Conservation (phyloP, 2,797 vertebrate genomes). For the Scolopax bukidnonensis region DNA sequence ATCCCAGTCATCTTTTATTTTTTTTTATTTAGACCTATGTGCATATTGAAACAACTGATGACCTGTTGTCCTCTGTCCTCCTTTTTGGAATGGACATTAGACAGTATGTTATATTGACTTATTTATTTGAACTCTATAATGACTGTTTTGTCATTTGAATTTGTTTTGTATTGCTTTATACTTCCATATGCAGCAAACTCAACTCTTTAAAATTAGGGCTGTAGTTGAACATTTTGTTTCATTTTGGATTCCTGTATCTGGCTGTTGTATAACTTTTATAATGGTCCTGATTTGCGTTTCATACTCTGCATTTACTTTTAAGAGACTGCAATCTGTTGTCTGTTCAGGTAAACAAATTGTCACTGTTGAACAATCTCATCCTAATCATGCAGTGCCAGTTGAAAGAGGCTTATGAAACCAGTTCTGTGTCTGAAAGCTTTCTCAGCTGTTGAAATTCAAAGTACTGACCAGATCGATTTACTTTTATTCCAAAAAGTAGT, state of each 20-base stretch:
- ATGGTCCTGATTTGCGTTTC: neutral
- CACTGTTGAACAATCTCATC: neutral
- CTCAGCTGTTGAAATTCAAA: neutral
- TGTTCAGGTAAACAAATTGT: neutral
- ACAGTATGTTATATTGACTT: neutral
- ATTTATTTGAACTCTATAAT: neutral
- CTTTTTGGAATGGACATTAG: neutral
- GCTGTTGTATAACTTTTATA: neutral
- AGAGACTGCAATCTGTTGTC: neutral
- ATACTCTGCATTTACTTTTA: neutral
- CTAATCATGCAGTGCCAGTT: neutral
- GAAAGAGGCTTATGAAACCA: neutral
- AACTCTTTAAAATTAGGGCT: neutral
- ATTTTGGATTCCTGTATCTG: neutral
- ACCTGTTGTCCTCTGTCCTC: neutral
- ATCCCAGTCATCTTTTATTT: neutral
- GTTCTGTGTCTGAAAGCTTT: neutral
- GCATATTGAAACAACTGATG: neutral
- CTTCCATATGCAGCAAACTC: neutral
- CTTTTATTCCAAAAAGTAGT: neutral
- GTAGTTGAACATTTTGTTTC: neutral
- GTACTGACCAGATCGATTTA: neutral
- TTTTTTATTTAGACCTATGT: neutral
- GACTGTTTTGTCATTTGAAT: neutral
- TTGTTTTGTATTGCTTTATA: neutral